Evolutionary conservation across 2,113 vertebrate genomes (phyloP).

Genomic region (Tapirus terrestris): DNA sequence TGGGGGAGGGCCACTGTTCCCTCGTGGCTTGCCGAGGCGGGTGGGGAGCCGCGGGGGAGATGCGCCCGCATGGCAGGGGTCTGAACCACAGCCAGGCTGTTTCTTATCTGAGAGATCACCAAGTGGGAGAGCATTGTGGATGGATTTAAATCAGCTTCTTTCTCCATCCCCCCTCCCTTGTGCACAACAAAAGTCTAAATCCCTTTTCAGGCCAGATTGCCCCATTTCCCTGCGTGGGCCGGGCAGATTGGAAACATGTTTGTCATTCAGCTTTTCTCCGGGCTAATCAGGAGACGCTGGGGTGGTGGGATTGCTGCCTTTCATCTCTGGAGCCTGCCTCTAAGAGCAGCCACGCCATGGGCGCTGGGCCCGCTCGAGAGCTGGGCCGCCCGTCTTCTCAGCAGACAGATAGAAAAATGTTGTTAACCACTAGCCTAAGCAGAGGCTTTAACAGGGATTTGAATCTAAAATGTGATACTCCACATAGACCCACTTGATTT

Average conservation of each 20-base stretch:
- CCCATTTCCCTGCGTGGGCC: conserved; percentile 88
- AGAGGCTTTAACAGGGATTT: conserved; percentile 87
- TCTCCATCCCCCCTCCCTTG: conserved; percentile 81
- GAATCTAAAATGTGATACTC: conserved; percentile 87
- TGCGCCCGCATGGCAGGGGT: conserved; percentile 40
- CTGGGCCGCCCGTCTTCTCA: conserved; percentile 85
- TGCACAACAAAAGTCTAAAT: conserved; percentile 89
- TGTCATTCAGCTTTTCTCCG: conserved; percentile 88
- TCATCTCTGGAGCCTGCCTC: conserved; percentile 85
- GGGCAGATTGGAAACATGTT: conserved; percentile 88
- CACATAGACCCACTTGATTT: conserved; percentile 83
- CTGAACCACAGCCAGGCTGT: conserved; percentile 79
- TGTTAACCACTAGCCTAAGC: conserved; percentile 83
- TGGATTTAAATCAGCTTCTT: conserved; percentile 88
- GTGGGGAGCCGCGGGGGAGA: not conserved
- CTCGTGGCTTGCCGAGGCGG: not conserved
- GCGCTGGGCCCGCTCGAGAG: conserved; percentile 73
- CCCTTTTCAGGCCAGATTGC: conserved; percentile 88
- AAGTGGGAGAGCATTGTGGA: conserved; percentile 87
- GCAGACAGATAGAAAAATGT: conserved; percentile 86
- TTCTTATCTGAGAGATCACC: conserved; percentile 87
- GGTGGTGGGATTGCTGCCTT: conserved; percentile 84
- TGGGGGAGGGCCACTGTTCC: not conserved
- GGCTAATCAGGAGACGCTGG: conserved; percentile 86
- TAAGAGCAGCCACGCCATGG: conserved; percentile 77